A percentile compares a stretch with the other conserved stretches of the same genome.
phyloP scores from a whole-genome alignment of 2,888 invertebrate species.

The Sericinus montela region DNA sequence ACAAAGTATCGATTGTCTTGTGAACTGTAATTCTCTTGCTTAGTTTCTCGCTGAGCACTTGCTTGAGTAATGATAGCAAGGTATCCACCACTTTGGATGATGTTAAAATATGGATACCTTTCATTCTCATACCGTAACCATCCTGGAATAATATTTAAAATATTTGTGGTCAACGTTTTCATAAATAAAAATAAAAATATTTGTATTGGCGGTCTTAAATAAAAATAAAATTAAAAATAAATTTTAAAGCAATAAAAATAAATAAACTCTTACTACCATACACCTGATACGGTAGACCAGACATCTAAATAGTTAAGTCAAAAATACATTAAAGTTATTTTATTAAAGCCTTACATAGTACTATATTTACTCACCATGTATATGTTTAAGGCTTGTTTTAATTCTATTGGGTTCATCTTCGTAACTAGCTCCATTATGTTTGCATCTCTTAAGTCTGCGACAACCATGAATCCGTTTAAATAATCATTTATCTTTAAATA shows the following conservation, averaged over 20 bases:
- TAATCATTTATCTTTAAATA: constrained; percentile 39
- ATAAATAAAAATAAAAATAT: too few species aligned
- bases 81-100: constrained; percentile 41
- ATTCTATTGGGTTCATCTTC: constrained; percentile 31
- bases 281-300: too few species aligned
- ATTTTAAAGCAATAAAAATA: too few species aligned
- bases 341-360: too few species aligned
- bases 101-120: constrained; percentile 44
- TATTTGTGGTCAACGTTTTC: too few species aligned
- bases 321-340: too few species aligned
- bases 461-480: constrained; percentile 26
- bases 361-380: constrained; percentile 32
- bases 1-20: constrained; percentile 32
- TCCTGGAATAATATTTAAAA: constrained; percentile 44
- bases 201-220: too few species aligned
- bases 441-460: constrained; percentile 30
- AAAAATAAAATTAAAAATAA: too few species aligned
- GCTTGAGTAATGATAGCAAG: constrained; percentile 39
- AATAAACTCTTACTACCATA: too few species aligned
- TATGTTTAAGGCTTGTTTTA: constrained; percentile 32
- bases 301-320: too few species aligned
- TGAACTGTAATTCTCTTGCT: constrained; percentile 36
- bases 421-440: constrained; percentile 33
- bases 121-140: constrained; percentile 47
- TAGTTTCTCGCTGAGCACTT: constrained; percentile 43